A percentile compares a stretch with the other conserved stretches of the same genome.
Conservation (phyloP, 2,113 vertebrate species). For the Bubalus kerabau region DNA sequence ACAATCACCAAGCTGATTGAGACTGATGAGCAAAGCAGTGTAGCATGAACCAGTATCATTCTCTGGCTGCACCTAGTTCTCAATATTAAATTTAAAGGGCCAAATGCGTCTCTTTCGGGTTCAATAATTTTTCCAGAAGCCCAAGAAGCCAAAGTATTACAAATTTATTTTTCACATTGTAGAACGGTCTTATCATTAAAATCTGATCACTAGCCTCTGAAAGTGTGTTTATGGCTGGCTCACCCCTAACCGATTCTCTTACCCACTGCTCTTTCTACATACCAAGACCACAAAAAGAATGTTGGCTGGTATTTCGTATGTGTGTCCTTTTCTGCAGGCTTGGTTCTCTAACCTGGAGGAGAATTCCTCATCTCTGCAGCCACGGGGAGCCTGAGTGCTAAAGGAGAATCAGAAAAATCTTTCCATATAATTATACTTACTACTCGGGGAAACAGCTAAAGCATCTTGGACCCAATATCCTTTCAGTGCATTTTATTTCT, state of each 20-base stretch:
- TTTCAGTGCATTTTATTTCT: not conserved
- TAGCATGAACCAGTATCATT: not conserved
- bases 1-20: not conserved
- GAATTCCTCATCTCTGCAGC: not conserved
- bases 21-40: not conserved
- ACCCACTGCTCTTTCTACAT: not conserved
- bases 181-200: not conserved
- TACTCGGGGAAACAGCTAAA: not conserved
- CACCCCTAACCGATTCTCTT: not conserved
- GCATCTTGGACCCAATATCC: not conserved
- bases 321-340: not conserved
- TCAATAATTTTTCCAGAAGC: not conserved
- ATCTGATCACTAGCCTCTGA: not conserved
- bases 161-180: not conserved
- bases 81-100: not conserved
- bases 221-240: not conserved
- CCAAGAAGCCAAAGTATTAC: not conserved
- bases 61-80: not conserved
- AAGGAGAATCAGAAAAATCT: not conserved
- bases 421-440: not conserved
- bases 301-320: not conserved
- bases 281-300: not conserved
- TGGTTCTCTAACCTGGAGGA: not conserved
- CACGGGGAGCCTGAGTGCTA: not conserved
- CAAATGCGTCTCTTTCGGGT: not conserved